Conservation (phyloP, 2,888 invertebrate species). For the Oligia strigilis region DNA sequence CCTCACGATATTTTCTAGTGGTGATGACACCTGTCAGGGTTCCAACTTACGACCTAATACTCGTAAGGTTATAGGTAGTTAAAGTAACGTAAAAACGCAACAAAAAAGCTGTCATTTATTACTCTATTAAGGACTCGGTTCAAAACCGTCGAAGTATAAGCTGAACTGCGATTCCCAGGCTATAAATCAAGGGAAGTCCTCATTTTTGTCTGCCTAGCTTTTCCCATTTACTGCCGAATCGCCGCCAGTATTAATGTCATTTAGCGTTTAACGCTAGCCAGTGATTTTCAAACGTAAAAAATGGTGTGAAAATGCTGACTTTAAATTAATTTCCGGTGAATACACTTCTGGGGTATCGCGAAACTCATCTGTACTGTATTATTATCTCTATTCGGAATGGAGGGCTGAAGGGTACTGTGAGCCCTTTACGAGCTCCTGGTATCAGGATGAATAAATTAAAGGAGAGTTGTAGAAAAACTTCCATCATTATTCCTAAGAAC, state of each 20-base stretch:
- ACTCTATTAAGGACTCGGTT: background rate
- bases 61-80: background rate
- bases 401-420: background rate
- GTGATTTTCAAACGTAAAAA: slow-evolving; percentile 42
- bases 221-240: slow-evolving; percentile 52
- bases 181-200: slow-evolving; percentile 47
- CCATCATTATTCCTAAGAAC: background rate
- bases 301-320: slow-evolving; percentile 34
- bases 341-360: slow-evolving; percentile 26
- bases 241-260: slow-evolving; percentile 45
- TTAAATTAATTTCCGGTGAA: slow-evolving; percentile 23
- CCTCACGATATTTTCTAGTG: too few relatives aligned
- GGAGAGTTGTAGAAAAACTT: background rate
- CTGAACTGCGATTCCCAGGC: slow-evolving; percentile 14
- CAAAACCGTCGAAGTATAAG: slow-evolving; percentile 28
- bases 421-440: background rate
- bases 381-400: background rate
- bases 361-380: slow-evolving; percentile 16
- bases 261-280: slow-evolving; percentile 44
- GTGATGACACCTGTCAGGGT: too few relatives aligned
- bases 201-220: slow-evolving; percentile 54
- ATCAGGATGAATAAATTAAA: background rate
- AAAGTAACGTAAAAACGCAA: background rate
- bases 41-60: too few relatives aligned
- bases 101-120: slow-evolving; percentile 5